Evolutionary conservation across 2,888 invertebrate genomes (phyloP).

Genomic region (Archips crataeganus): DNA sequence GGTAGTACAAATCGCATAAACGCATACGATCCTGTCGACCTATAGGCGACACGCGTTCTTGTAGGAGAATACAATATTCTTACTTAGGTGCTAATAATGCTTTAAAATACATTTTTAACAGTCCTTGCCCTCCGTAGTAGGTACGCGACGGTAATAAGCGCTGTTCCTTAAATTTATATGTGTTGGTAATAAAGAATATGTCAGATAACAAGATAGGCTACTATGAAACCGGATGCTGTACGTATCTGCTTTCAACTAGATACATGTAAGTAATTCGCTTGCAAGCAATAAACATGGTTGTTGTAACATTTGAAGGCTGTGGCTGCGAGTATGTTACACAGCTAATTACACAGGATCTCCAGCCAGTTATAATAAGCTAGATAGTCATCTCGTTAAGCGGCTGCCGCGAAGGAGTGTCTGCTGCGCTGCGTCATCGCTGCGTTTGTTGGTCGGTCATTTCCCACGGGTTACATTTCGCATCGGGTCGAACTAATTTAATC

Average conservation of each 20-base stretch:
- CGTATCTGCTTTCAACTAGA: not conserved
- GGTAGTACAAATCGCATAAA: too few relatives aligned
- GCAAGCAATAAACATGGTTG: not conserved
- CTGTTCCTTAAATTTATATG: constrained; percentile 34
- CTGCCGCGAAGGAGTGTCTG: constrained; percentile 48
- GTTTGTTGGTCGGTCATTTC: constrained; percentile 52
- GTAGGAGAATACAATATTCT: too few relatives aligned
- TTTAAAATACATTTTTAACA: constrained; percentile 18
- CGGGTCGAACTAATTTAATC: constrained; percentile 42
- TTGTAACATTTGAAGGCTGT: not conserved
- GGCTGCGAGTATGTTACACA: not conserved
- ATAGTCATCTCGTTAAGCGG: constrained; percentile 26
- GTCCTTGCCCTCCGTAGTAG: constrained; percentile 42
- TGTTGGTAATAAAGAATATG: constrained; percentile 40
- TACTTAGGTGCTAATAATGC: constrained; percentile 2
- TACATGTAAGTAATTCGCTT: not conserved
- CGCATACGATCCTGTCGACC: too few relatives aligned
- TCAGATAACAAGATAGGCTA: constrained; percentile 9
- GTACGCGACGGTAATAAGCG: constrained; percentile 29
- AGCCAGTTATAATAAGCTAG: constrained; percentile 26
- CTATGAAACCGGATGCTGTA: constrained; percentile 1
- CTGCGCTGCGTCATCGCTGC: constrained; percentile 58
- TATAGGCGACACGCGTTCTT: too few relatives aligned
- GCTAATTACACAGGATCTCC: constrained; percentile 24
- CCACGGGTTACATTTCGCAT: constrained; percentile 53